Base-by-base conservation (phyloP, 2,113 vertebrate genomes). In the Pogona vitticeps region DNA sequence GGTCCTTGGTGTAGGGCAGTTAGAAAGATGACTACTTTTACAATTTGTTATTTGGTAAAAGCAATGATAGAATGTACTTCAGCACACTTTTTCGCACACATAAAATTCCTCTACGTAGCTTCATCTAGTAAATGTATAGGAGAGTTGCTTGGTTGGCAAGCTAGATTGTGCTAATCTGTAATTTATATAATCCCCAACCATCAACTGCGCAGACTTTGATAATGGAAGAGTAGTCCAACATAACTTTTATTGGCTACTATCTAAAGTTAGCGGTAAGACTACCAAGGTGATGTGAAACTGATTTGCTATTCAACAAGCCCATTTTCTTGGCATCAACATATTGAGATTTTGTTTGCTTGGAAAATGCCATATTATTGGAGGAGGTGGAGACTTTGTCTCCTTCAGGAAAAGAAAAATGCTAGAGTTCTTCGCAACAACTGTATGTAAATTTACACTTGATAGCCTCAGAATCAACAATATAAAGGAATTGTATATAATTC, bases 101-200 rank as follows among this genome's bases (percentile, higher is more conserved):
- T 10, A 26, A 33, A 61, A 33, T 80, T 63, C 65, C n/a, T 3
- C n/a, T 21, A 33, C 31, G 18, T 46, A 18, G 40, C 17, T 67
- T 68, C 31, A 38, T 26, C 23, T 79, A 82, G 46, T 14, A 70
- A 70, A 70, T 70, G 17, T 70, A 63, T 21, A 56, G 63, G 3
- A 81, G 46, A 68, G 31, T 77, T 77, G 76, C 52, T 77, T 81
- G 65, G 26, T 81, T 68, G 40, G 28, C 63, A 68, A 81, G n/a
- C 8, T 68, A 21, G 70, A 18, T 72, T 1, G 36, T 6, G 36
- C 15, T 72, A 13, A 33, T 15, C 7, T 38, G 20, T 8, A 20
- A n/a, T n/a, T n/a, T n/a, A n/a, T n/a, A n/a, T n/a, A n/a, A 20
- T n/a, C 15, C 33, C 70, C 20, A 38, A 20, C 68, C 63, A 65